Evolutionary conservation across 2,113 vertebrate species (phyloP), one percentile per base, ranked within the genome.

Genomic region (Malurus alboscapulatus): DNA sequence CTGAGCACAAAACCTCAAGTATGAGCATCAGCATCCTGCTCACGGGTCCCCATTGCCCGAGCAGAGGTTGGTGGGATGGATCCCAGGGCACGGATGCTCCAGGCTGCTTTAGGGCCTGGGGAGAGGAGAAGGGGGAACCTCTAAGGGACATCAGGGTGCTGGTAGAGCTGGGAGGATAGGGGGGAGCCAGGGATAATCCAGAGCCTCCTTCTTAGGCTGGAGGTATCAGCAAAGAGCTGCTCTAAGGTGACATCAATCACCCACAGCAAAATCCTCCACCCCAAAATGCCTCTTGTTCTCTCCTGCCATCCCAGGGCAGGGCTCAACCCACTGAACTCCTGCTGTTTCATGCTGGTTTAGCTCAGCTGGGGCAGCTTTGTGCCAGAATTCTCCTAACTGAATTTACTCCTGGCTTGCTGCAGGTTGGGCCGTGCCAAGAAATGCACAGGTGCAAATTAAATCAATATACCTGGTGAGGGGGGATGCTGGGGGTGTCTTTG

Each of bases 401-500:
- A 84, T 91, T 85, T 65, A 53, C 40, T 87, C 47, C 96, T 95
- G 93, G 92, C 94, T 84, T 48, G 59, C 72, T 2, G 13, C 2
- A 1, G 47, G 79, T 30, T 0, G 0, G 44, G 36, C 65, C 40
- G 48, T 45, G 86, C 94, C 95, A 95, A 95, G 58, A 88, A 93
- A 81, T 10, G 76, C 61, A 72, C 91, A 96, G 94, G 96, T 96
- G 95, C 84, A 90, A 94, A 95, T 95, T 81, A 88, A 92, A 93
- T 84, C 91, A 88, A 71, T 90, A 48, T 84, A 95, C 90, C 94
- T 96, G 91, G 88, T 5, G 57, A 47, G 55, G 76, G 58, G 67
- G n/a, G 18, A 34, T 68, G 38, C n/a, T 25, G 34, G 15, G 17
- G 34, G 7, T 32, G 36, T 81, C 77, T 77, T 75, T 48, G 54